Percentiles rank a stretch among this genome's conserved stretches.
Evolutionary conservation across 2,113 vertebrate genomes (phyloP).

Genomic region (Barnardius zonarius): DNA sequence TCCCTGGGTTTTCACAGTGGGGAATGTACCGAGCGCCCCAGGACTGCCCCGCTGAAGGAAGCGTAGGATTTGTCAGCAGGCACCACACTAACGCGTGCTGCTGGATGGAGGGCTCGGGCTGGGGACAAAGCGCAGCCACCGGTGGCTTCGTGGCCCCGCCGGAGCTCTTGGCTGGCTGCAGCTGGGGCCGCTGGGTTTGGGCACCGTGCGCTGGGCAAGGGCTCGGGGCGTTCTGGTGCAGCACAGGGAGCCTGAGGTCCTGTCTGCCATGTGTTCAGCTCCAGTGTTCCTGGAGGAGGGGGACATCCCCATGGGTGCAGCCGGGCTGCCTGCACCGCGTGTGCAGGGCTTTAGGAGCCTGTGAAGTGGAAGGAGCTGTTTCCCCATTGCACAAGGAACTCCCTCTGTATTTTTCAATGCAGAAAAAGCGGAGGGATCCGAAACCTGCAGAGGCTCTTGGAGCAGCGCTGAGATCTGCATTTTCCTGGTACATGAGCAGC

Average conservation of each 20-base stretch:
- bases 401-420: fast-evolving
- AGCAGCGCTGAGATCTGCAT: background rate
- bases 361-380: background rate
- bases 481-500: background rate
- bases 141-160: fast-evolving
- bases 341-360: background rate
- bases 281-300: background rate
- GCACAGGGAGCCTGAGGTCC: fast-evolving
- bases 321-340: background rate
- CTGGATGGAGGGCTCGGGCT: background rate
- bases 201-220: background rate
- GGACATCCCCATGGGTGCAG: fast-evolving
- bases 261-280: background rate
- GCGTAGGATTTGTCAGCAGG: background rate
- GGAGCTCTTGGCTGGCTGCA: background rate
- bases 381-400: background rate
- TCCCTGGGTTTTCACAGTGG: background rate
- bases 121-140: background rate
- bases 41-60: background rate
- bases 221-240: fast-evolving
- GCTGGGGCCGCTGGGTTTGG: fast-evolving
- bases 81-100: background rate
- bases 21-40: background rate
- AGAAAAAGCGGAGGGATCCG: background rate
- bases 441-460: background rate